A percentile compares a stretch with the other conserved stretches of the same genome.
phyloP scores from a whole-genome alignment of 2,888 invertebrate genomes.

The Drosophila formosana region DNA sequence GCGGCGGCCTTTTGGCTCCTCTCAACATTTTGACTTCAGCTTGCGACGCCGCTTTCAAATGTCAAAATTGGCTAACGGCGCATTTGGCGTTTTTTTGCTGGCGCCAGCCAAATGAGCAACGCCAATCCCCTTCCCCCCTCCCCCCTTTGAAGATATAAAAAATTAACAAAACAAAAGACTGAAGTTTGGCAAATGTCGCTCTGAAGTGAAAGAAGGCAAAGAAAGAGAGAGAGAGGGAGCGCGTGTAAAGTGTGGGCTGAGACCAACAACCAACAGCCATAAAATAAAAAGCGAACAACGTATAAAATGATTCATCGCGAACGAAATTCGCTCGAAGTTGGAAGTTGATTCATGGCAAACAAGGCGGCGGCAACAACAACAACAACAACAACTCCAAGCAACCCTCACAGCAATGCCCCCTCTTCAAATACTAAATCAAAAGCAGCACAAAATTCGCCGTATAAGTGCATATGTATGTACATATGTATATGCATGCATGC shows the following conservation, averaged over 20 bases:
- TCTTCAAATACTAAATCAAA: conserved; percentile 13
- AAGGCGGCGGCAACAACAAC: conserved; percentile 31
- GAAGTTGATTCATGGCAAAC: conserved; percentile 76
- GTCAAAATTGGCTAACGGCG: conserved; percentile 64
- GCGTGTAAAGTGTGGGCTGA: conserved; percentile 50
- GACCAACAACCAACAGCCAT: conserved; percentile 3
- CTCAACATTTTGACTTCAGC: conserved; percentile 10
- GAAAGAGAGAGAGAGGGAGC: conserved; percentile 26
- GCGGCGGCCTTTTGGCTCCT: conserved; percentile 33
- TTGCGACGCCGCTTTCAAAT: conserved; percentile 52
- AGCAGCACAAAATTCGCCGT: conserved; percentile 42
- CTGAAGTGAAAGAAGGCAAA: conserved; percentile 49
- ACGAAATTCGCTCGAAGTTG: conserved; percentile 70
- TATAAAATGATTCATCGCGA: conserved; percentile 60
- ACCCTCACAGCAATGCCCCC: background rate
- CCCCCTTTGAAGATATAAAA: conserved; percentile 28
- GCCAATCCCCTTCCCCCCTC: conserved; percentile 14
- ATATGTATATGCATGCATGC: conserved; percentile 12
- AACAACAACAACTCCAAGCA: conserved; percentile 41
- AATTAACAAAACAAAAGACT: conserved; percentile 68
- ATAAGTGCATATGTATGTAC: conserved; percentile 40
- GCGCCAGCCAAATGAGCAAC: conserved; percentile 47
- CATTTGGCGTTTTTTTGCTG: conserved; percentile 49
- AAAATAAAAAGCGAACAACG: background rate
- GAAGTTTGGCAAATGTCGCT: conserved; percentile 38